These are phyloP conservation scores for Tetragonula carbonaria DNA, from an alignment of 2,888 invertebrate genomes.

Conservation along the genomic window DNA sequence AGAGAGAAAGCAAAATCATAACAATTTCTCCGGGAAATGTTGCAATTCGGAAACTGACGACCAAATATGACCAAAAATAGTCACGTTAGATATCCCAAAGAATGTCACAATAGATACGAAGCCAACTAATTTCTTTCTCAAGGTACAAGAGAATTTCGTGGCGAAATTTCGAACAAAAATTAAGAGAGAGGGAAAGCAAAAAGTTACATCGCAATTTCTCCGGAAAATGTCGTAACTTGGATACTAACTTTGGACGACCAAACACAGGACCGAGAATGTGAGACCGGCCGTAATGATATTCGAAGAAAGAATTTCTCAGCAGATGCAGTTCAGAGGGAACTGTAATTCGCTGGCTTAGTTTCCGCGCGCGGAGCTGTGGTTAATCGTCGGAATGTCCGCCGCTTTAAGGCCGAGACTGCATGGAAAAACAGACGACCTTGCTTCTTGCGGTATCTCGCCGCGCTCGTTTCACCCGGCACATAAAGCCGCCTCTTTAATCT, in stretches of 20 bases:
- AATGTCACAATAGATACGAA: constrained; percentile 48
- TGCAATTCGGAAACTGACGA: background rate
- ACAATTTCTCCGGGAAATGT: background rate
- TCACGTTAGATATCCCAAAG: constrained; percentile 13
- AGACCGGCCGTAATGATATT: no score
- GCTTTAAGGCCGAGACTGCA: constrained; percentile 42
- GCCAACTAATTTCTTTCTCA: constrained; percentile 19
- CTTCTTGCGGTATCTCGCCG: constrained; percentile 60
- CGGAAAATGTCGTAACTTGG: no score
- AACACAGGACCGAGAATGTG: no score
- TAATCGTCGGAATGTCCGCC: constrained; percentile 66
- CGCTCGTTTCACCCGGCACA: constrained; percentile 61
- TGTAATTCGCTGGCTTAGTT: constrained; percentile 52
- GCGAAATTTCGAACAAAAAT: background rate
- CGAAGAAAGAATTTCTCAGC: no score
- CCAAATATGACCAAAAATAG: background rate
- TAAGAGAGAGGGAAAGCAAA: background rate
- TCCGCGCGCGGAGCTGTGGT: constrained; percentile 45
- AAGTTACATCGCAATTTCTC: no score
- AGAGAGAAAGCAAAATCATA: background rate
- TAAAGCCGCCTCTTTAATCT: constrained; percentile 69
- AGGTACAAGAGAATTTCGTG: no score
- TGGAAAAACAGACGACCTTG: constrained; percentile 59
- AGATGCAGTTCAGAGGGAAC: no score
- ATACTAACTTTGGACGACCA: no score